Evolutionary conservation across 2,113 vertebrate genomes (phyloP).

Genomic region (Castor canadensis): DNA sequence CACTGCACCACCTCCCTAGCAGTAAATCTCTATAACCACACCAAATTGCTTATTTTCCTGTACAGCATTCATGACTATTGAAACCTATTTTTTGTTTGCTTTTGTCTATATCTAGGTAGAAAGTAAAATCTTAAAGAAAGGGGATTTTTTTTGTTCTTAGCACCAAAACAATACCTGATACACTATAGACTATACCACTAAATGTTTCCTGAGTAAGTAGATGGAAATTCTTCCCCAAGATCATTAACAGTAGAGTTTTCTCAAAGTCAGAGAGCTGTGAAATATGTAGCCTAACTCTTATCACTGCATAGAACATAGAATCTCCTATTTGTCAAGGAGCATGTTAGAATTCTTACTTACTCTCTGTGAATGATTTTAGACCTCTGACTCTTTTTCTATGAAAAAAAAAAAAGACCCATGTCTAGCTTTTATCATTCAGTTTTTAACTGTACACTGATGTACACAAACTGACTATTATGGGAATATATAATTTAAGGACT

Average conservation of each 20-base stretch:
- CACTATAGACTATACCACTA: not conserved
- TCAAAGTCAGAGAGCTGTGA: not conserved
- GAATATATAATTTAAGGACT: not conserved
- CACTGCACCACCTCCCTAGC: not conserved
- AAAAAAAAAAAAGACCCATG: not conserved
- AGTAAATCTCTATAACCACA: not conserved
- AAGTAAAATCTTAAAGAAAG: not conserved
- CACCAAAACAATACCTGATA: not conserved
- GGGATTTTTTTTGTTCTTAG: not conserved
- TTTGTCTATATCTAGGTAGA: not conserved
- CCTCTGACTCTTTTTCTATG: not conserved
- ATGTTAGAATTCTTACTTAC: not conserved
- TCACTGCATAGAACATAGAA: not conserved
- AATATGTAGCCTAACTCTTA: not conserved
- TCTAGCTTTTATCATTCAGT: not conserved
- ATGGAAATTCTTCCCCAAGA: not conserved
- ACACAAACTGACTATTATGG: not conserved
- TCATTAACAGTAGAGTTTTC: not conserved
- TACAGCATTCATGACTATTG: not conserved
- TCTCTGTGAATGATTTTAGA: not conserved
- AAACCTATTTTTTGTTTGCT: not conserved
- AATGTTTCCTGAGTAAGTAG: not conserved
- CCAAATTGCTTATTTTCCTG: not conserved
- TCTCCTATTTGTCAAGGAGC: not conserved
- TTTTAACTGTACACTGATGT: not conserved